These are phyloP conservation scores for Cynaeus angustus DNA, from an alignment of 2,888 invertebrate genomes.

Conservation along the genomic window DNA sequence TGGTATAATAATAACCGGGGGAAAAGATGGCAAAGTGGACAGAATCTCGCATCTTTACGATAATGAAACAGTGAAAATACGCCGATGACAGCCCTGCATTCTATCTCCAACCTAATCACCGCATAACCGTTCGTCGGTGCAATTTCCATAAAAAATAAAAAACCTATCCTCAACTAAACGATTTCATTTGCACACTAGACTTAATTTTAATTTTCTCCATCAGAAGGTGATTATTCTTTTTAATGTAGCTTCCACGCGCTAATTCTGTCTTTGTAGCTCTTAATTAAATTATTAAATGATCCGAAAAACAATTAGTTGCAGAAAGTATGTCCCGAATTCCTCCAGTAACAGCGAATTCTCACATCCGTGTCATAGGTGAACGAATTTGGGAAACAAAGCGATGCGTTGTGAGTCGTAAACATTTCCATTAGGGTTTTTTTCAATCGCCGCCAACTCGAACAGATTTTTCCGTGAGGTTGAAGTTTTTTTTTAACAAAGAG, in stretches of 20 bases:
- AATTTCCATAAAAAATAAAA: slow-evolving; percentile 29
- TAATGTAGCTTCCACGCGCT: slow-evolving; percentile 34
- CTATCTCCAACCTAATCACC: slow-evolving; percentile 6
- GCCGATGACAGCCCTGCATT: slow-evolving; percentile 1
- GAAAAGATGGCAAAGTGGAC: not conserved
- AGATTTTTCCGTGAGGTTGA: not conserved
- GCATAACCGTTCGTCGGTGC: slow-evolving; percentile 13
- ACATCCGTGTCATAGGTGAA: slow-evolving; percentile 12
- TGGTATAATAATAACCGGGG: not conserved
- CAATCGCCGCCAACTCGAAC: not conserved
- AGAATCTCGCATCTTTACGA: not conserved
- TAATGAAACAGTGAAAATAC: not conserved
- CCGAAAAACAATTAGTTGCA: slow-evolving; percentile 44
- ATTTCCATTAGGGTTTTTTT: slow-evolving; percentile 1
- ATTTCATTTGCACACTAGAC: slow-evolving; percentile 49
- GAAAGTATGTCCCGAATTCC: slow-evolving; percentile 38
- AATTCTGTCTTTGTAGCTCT: slow-evolving; percentile 46
- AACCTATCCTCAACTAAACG: slow-evolving; percentile 32
- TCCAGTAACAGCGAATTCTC: not conserved
- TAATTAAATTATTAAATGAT: slow-evolving; percentile 51
- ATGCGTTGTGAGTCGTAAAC: not conserved
- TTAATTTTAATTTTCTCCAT: slow-evolving; percentile 49
- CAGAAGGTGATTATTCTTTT: slow-evolving; percentile 48
- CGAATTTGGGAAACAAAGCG: slow-evolving; percentile 2
- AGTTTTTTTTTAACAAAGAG: not conserved